Base-by-base conservation (phyloP, 2,888 invertebrate genomes). In the Lingula anatina region DNA sequence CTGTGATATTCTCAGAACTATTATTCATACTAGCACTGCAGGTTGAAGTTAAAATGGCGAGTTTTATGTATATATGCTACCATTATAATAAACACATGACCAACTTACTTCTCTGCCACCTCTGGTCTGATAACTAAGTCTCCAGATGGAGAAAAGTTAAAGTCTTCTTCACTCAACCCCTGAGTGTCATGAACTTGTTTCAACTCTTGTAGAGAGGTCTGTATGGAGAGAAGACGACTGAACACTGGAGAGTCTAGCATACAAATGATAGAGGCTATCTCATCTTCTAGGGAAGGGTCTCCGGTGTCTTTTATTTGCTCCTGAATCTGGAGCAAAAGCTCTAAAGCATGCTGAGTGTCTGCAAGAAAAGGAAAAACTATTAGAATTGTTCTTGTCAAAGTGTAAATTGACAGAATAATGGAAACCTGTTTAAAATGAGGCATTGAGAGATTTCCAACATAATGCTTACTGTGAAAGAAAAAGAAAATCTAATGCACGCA, bases 301-400 rank as follows among this genome's bases (percentile, higher is more conserved):
- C 89, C 89, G 57, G 86, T 85, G 66, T 89, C 88, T 71, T 90
- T 88, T 36, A 93, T 87, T 47, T 87, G 84, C 70, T 87, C 83
- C 75, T 92, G 90, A 28, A 93, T 88, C 65, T 88, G 88, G 77
- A 92, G 92, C 68, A 93, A 80, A 70, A 92, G 84, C 77, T 90
- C 89, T 58, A 92, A 82, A 55, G 92, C 92, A 72, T 88, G 89
- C 35, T 91, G 91, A 73, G 90, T 88, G 80, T 92, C 92, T 76
- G 56, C 5, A 59, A 55, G 27, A 40, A 25, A 43, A 49, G 39
- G 40, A 15, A 15, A 31, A 15, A 31, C 15, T 12, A 31, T 31
- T 31, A 31, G n/a, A n/a, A n/a, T n/a, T n/a, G n/a, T n/a, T n/a
- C n/a, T n/a, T n/a, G n/a, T n/a, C n/a, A n/a, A n/a, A n/a, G n/a